phyloP scores from a whole-genome alignment of 2,113 vertebrate genomes.

The Epinephelus fuscoguttatus region DNA sequence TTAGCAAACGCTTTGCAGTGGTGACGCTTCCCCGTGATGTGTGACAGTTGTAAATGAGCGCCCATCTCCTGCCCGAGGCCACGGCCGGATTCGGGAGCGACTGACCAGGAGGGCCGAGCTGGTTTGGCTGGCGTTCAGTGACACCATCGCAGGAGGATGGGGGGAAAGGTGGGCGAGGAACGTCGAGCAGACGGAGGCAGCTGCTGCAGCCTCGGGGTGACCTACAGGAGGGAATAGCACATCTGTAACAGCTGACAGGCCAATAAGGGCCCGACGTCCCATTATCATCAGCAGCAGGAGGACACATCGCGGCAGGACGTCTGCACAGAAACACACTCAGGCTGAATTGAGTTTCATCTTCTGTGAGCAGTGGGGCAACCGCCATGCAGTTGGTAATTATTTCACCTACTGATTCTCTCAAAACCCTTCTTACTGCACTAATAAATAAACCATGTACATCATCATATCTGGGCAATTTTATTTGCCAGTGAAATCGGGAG shows the following conservation, averaged over 20 bases:
- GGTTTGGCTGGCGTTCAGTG: constrained; percentile 27
- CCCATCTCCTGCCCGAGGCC: background rate
- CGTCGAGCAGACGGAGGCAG: constrained; percentile 43
- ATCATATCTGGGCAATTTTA: constrained; percentile 19
- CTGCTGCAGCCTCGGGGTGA: constrained; percentile 71
- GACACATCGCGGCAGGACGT: constrained; percentile 20
- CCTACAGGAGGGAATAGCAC: constrained; percentile 66
- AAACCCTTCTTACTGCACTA: constrained; percentile 9
- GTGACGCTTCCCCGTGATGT: background rate
- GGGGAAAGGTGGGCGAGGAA: background rate
- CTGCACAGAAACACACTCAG: constrained; percentile 39
- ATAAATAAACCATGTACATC: constrained; percentile 26
- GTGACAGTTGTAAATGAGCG: constrained; percentile 48
- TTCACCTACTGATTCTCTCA: constrained; percentile 9
- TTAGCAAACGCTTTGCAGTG: constrained; percentile 54
- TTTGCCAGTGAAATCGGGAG: constrained; percentile 50
- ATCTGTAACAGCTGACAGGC: constrained; percentile 78
- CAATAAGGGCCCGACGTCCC: constrained; percentile 63
- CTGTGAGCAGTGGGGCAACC: constrained; percentile 24
- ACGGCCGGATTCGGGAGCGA: background rate
- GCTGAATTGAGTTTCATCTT: constrained; percentile 36
- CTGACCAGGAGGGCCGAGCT: constrained; percentile 13
- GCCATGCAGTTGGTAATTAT: constrained; percentile 35
- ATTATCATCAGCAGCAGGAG: constrained; percentile 69
- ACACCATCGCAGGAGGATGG: background rate